Evolutionary conservation across 2,797 vertebrate species (phyloP).

Genomic region (Cottoperca gobio): DNA sequence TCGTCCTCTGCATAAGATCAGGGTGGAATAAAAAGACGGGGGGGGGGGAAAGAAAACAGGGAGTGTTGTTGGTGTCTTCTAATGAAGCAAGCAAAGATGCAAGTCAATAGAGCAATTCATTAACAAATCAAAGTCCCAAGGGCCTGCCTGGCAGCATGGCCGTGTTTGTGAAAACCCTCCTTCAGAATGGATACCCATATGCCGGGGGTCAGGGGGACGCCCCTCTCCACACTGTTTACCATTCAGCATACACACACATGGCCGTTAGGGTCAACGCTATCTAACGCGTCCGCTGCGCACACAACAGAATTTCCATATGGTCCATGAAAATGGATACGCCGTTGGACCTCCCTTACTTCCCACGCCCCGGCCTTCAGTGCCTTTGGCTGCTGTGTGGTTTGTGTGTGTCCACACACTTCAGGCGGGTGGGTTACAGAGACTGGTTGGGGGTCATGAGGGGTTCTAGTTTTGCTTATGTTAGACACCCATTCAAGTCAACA

Average conservation of each 20-base stretch:
- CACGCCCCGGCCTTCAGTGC: slow-evolving; percentile 83
- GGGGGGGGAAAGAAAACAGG: slow-evolving; percentile 75
- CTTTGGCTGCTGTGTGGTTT: slow-evolving; percentile 34
- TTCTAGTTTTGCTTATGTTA: slow-evolving; percentile 39
- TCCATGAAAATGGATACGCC: slow-evolving; percentile 94
- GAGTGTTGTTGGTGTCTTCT: slow-evolving; percentile 93
- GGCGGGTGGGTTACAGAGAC: slow-evolving; percentile 71
- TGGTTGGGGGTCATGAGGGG: slow-evolving; percentile 29
- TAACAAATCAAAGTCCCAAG: slow-evolving; percentile 98
- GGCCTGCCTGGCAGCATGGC: slow-evolving; percentile 88
- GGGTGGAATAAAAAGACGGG: slow-evolving; percentile 60
- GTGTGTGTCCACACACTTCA: slow-evolving; percentile 51
- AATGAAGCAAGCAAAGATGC: slow-evolving; percentile 96
- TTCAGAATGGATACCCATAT: slow-evolving; percentile 96
- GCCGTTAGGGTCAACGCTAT: slow-evolving; percentile 95
- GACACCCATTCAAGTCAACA: slow-evolving; percentile 72
- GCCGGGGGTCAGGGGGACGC: slow-evolving; percentile 93
- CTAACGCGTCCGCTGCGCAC: slow-evolving; percentile 92
- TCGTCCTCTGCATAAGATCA: slow-evolving; percentile 71
- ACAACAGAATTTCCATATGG: slow-evolving; percentile 99
- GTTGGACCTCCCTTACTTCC: slow-evolving; percentile 90
- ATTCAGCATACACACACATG: slow-evolving; percentile 93
- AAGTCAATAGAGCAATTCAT: slow-evolving; percentile 99
- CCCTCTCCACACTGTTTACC: slow-evolving; percentile 92
- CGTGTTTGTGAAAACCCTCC: slow-evolving; percentile 91